These are phyloP conservation scores for Numida meleagris DNA, from an alignment of 2,113 vertebrate species.

Conservation along the genomic window DNA sequence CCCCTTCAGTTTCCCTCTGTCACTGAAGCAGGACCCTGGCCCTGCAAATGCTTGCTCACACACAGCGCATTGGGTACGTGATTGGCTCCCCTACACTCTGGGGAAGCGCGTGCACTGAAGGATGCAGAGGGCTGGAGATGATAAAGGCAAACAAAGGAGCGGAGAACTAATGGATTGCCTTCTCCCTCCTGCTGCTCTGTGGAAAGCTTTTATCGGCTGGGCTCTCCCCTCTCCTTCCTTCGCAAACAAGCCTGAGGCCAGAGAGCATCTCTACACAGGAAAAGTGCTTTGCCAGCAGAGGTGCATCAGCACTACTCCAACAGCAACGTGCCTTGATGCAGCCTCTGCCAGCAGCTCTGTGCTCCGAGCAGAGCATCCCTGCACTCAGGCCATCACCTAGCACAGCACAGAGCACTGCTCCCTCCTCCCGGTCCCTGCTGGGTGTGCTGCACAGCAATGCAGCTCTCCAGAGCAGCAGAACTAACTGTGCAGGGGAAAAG, in stretches of 20 bases:
- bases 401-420: not conserved
- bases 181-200: conserved; percentile 48
- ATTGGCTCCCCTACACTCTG: conserved; percentile 22
- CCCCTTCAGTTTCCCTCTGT: not conserved
- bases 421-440: not conserved
- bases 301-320: accelerated
- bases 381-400: not conserved
- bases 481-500: not conserved
- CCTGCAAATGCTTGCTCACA: not conserved
- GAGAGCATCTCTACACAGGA: not conserved
- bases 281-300: not conserved
- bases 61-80: not conserved
- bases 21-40: not conserved
- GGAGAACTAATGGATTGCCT: conserved; percentile 44
- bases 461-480: not conserved
- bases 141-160: conserved; percentile 31
- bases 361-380: no score
- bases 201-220: conserved; percentile 48
- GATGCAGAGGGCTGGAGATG: accelerated
- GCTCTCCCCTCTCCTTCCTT: conserved; percentile 26
- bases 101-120: not conserved
- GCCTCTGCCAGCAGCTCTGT: not conserved
- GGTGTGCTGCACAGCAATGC: not conserved
- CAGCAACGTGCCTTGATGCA: not conserved
- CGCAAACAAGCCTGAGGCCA: conserved; percentile 53